Evolutionary conservation across 92 coral and sea anemone genomes (phyloP), one percentile per base, ranked within the genome.

Genomic region (Isaurus tuberculatus): DNA sequence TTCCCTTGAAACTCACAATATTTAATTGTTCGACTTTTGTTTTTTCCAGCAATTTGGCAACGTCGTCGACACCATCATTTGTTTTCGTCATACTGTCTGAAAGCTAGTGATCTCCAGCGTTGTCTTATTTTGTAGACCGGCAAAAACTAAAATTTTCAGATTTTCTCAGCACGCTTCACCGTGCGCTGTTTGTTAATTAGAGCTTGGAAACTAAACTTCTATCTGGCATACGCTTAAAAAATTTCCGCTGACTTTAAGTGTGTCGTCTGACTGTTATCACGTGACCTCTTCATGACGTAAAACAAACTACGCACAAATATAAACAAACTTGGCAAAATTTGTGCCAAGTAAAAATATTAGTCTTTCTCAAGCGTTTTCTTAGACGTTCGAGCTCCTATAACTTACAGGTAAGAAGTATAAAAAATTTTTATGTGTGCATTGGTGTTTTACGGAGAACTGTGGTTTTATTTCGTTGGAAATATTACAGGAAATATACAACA

Each of bases 11-110:
- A 66, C 95, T 90, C 10, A 96, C 89, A 73, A 94, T 84, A 71
- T 96, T 96, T 40, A 96, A 84, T 84, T 92, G 95, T 60, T 93
- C 92, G 32, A 96, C 98, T 84, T 83, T 85, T 65, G 99, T 89
- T 88, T 94, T 88, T 77, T 91, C 94, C 68, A 96, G 40, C 78
- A 96, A 82, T 16, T 87, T 88, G 22, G 94, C 83, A 75, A 96
- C 98, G 29, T 85, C 92, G 27, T 91, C 90, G 23, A 94, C 92
- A 13, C 90, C 94, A 69, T 84, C 92, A 33, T 87, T 85, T 36
- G 79, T 64, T 42, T 72, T 87, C 10, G 86, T 82, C 91, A 88
- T 88, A 16, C 29, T 65, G 84, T 26, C 25, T 63, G 25, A 79
- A 36, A 30, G 11, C 22, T 6, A 64, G 37, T 15, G 53, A 70